phyloP scores from a whole-genome alignment of 2,888 invertebrate species.

The Epistrophella euchroma region DNA sequence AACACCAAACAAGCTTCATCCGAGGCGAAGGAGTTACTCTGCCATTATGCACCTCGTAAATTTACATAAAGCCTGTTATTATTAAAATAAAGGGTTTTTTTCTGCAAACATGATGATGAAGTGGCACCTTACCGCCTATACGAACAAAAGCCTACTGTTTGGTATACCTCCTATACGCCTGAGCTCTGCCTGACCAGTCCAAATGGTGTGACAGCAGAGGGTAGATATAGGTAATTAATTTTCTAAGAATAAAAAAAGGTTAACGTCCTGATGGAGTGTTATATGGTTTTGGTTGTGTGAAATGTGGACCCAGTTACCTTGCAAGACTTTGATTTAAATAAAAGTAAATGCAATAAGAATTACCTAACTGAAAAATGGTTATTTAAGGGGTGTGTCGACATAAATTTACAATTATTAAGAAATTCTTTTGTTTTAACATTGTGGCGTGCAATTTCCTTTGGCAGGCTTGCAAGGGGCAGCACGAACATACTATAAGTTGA shows the following conservation, averaged over 20 bases:
- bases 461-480: conserved; percentile 6
- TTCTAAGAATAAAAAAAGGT: conserved; percentile 43
- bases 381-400: conserved; percentile 38
- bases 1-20: conserved; percentile 14
- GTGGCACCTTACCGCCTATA: conserved; percentile 43
- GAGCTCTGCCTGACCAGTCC: not conserved
- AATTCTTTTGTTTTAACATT: conserved; percentile 41
- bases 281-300: not conserved
- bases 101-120: conserved; percentile 53
- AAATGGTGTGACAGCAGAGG: conserved; percentile 38
- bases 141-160: conserved; percentile 17
- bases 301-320: not conserved
- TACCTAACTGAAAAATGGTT: conserved; percentile 13
- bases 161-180: not conserved
- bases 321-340: conserved; percentile 21
- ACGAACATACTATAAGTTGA: conserved; percentile 24
- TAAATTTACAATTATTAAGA: conserved; percentile 69
- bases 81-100: conserved; percentile 49
- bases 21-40: conserved; percentile 18
- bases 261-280: conserved; percentile 42
- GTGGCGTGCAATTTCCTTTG: conserved; percentile 51
- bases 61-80: conserved; percentile 64
- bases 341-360: not conserved
- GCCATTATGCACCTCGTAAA: conserved; percentile 56
- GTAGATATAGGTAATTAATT: conserved; percentile 68